phyloP scores from a whole-genome alignment of 2,888 invertebrate species.

The Gonocerus acuteangulatus region DNA sequence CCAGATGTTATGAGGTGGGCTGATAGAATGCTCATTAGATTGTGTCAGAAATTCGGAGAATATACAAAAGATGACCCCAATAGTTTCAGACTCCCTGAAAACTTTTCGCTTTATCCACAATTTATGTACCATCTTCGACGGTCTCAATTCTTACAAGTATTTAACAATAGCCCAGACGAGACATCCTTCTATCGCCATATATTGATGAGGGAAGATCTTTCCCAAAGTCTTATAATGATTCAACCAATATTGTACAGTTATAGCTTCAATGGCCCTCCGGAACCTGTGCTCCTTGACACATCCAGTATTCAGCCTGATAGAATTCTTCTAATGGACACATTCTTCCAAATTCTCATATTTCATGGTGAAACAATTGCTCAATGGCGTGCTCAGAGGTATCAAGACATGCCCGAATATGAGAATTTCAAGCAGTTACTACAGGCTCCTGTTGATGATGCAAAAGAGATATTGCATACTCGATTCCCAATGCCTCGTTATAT shows the following conservation, averaged over 20 bases:
- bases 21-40: conserved; percentile 90
- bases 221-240: conserved; percentile 97
- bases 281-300: conserved; percentile 94
- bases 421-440: conserved; percentile 92
- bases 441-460: conserved; percentile 94
- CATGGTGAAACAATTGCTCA: conserved; percentile 99
- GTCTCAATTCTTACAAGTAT: conserved; percentile 98
- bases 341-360: conserved; percentile 99
- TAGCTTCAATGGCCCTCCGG: conserved; percentile 94
- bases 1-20: conserved; percentile 98
- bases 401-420: conserved; percentile 94
- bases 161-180: conserved; percentile 99
- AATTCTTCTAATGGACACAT: conserved; percentile 98
- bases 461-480: conserved; percentile 88
- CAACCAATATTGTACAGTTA: conserved; percentile 98
- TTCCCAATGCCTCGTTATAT: conserved; percentile 99
- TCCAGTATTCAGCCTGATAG: conserved; percentile 95
- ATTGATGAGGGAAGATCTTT: conserved; percentile 93
- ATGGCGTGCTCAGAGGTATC: conserved; percentile 92
- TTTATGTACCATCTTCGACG: conserved; percentile 99
- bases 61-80: conserved; percentile 95
- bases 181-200: conserved; percentile 97
- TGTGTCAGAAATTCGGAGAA: conserved; percentile 99
- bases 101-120: conserved; percentile 97
- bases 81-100: conserved; percentile 90